Evolutionary conservation across 2,888 invertebrate genomes (phyloP), one percentile per base, ranked within the genome.

Genomic region (Drosophila birchii): DNA sequence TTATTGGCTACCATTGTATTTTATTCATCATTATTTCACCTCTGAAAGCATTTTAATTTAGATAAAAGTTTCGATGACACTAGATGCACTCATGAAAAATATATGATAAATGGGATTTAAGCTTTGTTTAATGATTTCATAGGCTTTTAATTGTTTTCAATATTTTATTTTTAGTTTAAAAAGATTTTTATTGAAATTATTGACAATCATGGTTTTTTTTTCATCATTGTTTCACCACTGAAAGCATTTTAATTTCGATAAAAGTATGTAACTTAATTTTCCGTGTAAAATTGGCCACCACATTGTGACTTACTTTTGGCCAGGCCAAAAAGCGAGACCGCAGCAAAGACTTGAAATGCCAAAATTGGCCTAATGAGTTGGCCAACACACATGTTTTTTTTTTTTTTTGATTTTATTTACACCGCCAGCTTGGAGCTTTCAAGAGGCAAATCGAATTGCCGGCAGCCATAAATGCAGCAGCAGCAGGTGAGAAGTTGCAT

Each of bases 321-420:
- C 58, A 59, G 67, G 53, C 72, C 72, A 59, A 70, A 70, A 66
- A 51, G 32, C 53, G 11, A 54, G 45, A 49, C 57, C 23, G 53
- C 57, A 56, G 26, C 45, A 51, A 45, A 36, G n/a, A 55, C 75
- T 51, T 32, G 64, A 56, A 73, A 66, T 26, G 45, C 59, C 53
- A 60, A 58, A 58, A 57, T 59, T 59, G 67, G 66, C 41, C 41
- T 62, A 61, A 75, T 69, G 68, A 66, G 70, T 86, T 86, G 51
- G 60, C 75, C 63, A 84, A 81, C 63, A 67, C 66, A 69, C 75
- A 61, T 77, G 61, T 44, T 73, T 73, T 67, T 64, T 2, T 32
- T 29, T 29, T 1, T 29, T n/a, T 26, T 26, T 23, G 23, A 73
- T 73, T 70, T 67, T 59, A 84, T 78, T 82, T 63, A 61, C 62